Evolutionary conservation across 2,888 invertebrate genomes (phyloP), one percentile per base, ranked within the genome.

Genomic region (Eumerus sabulonum): DNA sequence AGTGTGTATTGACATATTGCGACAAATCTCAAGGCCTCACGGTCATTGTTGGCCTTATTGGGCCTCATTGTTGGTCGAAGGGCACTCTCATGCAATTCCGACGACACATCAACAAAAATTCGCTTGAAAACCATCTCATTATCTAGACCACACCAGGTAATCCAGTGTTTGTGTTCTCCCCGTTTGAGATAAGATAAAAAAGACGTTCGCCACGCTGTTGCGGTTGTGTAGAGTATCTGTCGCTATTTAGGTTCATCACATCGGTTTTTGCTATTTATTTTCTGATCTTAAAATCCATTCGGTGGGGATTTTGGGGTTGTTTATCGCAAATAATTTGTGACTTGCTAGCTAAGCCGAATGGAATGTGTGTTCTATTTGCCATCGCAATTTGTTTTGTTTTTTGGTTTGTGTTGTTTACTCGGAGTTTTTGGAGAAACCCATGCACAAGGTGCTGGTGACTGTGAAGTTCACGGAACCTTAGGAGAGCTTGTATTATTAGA

Each of bases 111-210:
- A 27, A n/a, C n/a, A n/a, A n/a, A 27, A 64, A 76, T 70, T 64
- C 53, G 53, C 38, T 54, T 36, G 38, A n/a, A 36, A 63, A 50
- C 35, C 57, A 27, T 27, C 27, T 27, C 7, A n/a, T 27, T 27
- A 27, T 27, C 27, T 27, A 27, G 27, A 27, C 27, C 27, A 4
- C 27, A 27, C 27, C 7, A 47, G 47, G 57, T 59, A 53, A 54
- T 76, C 59, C 68, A 16, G 16, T 76, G 51, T 76, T 76, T 76
- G 13, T 59, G 59, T 16, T 44, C 48, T 44, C 42, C 63, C 36
- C 2, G 59, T 16, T 64, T 14, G 3, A 70, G 76, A 76, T 70
- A 76, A 76, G 76, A 76, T 76, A 59, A 47, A 27, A 56, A 40
- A n/a, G n/a, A n/a, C n/a, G n/a, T 45, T 40, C 40, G 40, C 47